Percentiles rank a stretch among this genome's conserved stretches.
Evolutionary conservation across 2,888 invertebrate genomes (phyloP).

Genomic region (Pristionchus mayeri): DNA sequence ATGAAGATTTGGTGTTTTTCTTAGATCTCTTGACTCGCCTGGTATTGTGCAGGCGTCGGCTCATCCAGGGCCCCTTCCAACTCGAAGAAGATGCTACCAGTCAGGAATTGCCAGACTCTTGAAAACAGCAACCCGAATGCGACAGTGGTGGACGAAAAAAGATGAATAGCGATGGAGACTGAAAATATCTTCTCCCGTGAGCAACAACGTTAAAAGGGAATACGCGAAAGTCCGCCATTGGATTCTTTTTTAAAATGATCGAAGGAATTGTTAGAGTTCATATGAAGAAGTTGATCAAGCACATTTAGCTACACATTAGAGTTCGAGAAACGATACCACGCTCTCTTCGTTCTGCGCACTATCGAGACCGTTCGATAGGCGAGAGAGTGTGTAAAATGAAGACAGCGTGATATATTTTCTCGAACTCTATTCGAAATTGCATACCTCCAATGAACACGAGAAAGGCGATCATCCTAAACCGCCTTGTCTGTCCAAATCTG

Average conservation of each 20-base stretch:
- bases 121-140: slow-evolving; percentile 29
- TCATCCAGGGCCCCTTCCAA: neutral
- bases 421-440: neutral
- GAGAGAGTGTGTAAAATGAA: no score
- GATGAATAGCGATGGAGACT: slow-evolving; percentile 1
- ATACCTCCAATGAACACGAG: neutral
- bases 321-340: no score
- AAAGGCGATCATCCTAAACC: neutral
- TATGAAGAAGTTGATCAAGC: no score
- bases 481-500: neutral
- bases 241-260: no score
- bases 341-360: no score
- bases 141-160: neutral
- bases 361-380: no score
- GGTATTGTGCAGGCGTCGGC: neutral
- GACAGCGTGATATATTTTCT: no score
- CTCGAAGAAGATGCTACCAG: slow-evolving; percentile 38
- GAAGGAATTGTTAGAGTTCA: no score
- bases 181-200: neutral
- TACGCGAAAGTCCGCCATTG: no score
- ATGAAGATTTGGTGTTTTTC: no score
- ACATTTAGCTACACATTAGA: no score
- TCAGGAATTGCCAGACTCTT: slow-evolving; percentile 38
- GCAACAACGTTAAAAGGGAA: no score
- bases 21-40: neutral